These are phyloP conservation scores for Ariopsis seemanni DNA, from an alignment of 2,113 vertebrate genomes.

Conservation along the genomic window DNA sequence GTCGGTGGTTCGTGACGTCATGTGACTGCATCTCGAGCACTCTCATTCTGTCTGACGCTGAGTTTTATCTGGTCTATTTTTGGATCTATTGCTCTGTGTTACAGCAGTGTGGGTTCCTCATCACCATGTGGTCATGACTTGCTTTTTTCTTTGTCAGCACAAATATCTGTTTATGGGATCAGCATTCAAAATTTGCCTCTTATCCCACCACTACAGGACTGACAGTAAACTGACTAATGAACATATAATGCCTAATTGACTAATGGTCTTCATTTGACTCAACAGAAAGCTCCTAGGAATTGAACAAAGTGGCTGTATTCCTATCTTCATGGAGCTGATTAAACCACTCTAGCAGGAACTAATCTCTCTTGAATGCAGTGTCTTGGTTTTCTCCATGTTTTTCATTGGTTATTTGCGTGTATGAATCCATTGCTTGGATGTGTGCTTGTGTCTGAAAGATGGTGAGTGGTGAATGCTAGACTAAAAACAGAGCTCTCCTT, in stretches of 20 bases:
- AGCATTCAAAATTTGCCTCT: constrained; percentile 26
- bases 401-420: constrained; percentile 63
- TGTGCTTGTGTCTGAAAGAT: constrained; percentile 45
- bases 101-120: constrained; percentile 24
- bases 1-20: constrained; percentile 56
- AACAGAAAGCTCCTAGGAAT: constrained; percentile 43
- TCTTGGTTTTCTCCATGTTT: constrained; percentile 56
- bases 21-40: constrained; percentile 68
- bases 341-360: constrained; percentile 55
- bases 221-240: constrained; percentile 1
- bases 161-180: constrained; percentile 55
- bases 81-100: constrained; percentile 39
- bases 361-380: constrained; percentile 68
- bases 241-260: constrained; percentile 23
- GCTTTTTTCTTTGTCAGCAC: constrained; percentile 25
- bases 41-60: constrained; percentile 60
- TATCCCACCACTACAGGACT: constrained; percentile 30
- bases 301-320: constrained; percentile 36
- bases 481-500: neutral
- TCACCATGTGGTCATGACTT: constrained; percentile 29
- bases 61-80: constrained; percentile 49
- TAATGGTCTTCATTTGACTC: constrained; percentile 45
- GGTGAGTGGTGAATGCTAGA: constrained; percentile 32
- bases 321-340: constrained; percentile 48
- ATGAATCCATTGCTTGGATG: constrained; percentile 53